Base-by-base conservation (phyloP, 2,888 invertebrate genomes). In the Scotopteryx bipunctaria region DNA sequence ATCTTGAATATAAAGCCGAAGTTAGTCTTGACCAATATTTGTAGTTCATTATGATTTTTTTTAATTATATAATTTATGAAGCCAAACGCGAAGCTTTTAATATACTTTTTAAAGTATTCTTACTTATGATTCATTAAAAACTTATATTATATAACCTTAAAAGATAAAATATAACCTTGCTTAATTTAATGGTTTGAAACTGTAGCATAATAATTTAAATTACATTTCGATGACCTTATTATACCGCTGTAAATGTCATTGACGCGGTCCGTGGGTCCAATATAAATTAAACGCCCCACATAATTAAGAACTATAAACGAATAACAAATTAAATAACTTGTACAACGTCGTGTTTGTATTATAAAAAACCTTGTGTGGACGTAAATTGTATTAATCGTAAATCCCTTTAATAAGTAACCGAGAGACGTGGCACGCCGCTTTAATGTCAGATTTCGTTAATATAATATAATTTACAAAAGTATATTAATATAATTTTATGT, bases 321-420 rank as follows among this genome's bases (percentile, higher is more conserved):
- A 78, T 82, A 76, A 86, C 80, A 85, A 86, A 86, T 86, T 82
- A 83, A 85, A 83, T 79, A 77, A 85, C 86, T 86, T 83, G 82
- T 86, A 76, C 66, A 43, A 69, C 75, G 74, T 80, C 80, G 75
- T 84, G 81, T 85, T 85, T 86, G 83, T 85, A 83, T 84, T 81
- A 82, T 67, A 82, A 78, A 82, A 78, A 78, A 72, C 43, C 69
- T 57, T 63, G 64, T 72, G 74, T 68, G 68, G 69, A 81, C 72
- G 78, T 80, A 79, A 83, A 84, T 83, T 83, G 78, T 84, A 82
- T 82, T 77, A 71, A 83, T 81, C 78, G 79, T 84, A 84, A 84
- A 83, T 81, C 83, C 80, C 63, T 66, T 78, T 82, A 85, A 86
- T 85, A 86, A 81, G 85, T 79, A 76, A 78, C 74, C 69, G 73